These are phyloP conservation scores for Ctenopoma multispine DNA, from an alignment of 2,797 vertebrate genomes.

Conservation along the genomic window DNA sequence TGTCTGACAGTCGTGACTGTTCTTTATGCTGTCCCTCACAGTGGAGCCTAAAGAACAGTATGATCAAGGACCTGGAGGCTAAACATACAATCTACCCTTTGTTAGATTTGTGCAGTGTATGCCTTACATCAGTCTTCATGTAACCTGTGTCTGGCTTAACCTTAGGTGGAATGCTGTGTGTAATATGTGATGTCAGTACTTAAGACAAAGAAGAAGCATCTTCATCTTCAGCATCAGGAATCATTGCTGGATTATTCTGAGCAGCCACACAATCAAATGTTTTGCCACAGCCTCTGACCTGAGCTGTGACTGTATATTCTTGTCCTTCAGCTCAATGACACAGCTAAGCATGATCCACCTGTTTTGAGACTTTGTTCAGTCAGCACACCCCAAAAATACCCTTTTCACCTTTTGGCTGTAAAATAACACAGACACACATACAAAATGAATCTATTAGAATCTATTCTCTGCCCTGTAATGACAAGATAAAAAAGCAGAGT, in stretches of 20 bases:
- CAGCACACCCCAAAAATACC: constrained; percentile 2
- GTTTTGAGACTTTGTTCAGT: constrained; percentile 25
- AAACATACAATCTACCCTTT: neutral
- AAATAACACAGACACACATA: constrained; percentile 31
- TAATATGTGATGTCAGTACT: neutral
- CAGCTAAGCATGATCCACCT: constrained; percentile 51
- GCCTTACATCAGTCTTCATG: neutral
- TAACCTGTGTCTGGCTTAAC: neutral
- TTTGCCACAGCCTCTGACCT: constrained; percentile 56
- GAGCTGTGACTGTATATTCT: constrained; percentile 35
- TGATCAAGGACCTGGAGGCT: neutral
- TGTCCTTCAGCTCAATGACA: constrained; percentile 43
- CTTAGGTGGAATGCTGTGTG: neutral
- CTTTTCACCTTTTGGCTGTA: neutral
- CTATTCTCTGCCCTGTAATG: neutral
- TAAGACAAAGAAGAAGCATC: neutral
- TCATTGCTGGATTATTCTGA: constrained; percentile 23
- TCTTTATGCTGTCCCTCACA: neutral
- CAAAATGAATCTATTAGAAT: constrained; percentile 8
- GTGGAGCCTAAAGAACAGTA: neutral
- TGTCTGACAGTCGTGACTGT: neutral
- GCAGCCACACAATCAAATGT: constrained; percentile 41
- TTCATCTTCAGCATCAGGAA: neutral
- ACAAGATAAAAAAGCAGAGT: constrained; percentile 41
- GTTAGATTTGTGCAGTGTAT: neutral